phyloP scores from a whole-genome alignment of 2,113 vertebrate species.

The Lophotis ruficrista region DNA sequence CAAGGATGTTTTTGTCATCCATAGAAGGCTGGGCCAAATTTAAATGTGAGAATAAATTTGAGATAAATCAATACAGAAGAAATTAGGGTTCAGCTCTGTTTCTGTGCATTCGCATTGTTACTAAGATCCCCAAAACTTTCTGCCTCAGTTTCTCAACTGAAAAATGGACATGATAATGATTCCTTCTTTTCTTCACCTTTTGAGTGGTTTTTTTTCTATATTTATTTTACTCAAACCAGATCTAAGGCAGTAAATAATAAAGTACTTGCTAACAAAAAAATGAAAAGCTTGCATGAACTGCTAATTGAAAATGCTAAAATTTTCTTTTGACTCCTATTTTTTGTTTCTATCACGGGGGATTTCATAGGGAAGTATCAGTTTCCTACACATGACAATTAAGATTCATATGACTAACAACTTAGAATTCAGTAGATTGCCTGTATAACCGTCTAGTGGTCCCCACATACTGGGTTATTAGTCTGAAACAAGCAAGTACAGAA shows the following conservation, averaged over 20 bases:
- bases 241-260: constrained; percentile 6
- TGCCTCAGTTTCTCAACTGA: neutral
- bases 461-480: constrained; percentile 44
- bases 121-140: neutral
- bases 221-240: neutral
- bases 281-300: neutral
- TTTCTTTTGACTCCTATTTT: constrained; percentile 35
- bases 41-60: neutral
- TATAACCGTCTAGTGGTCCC: constrained; percentile 20
- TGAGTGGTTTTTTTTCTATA: neutral
- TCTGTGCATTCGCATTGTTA: neutral
- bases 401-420: constrained; percentile 51
- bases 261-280: neutral
- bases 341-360: constrained; percentile 10
- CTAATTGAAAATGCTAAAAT: neutral
- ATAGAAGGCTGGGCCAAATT: neutral
- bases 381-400: constrained; percentile 48
- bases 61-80: neutral
- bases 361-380: constrained; percentile 15
- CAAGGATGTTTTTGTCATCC: neutral
- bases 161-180: neutral
- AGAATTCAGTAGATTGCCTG: constrained; percentile 55
- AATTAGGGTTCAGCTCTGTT: neutral
- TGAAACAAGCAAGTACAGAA: constrained; percentile 44
- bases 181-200: neutral